These are phyloP conservation scores for Zoanthus sociatus DNA, from an alignment of 92 coral and sea anemone species.

Conservation along the genomic window DNA sequence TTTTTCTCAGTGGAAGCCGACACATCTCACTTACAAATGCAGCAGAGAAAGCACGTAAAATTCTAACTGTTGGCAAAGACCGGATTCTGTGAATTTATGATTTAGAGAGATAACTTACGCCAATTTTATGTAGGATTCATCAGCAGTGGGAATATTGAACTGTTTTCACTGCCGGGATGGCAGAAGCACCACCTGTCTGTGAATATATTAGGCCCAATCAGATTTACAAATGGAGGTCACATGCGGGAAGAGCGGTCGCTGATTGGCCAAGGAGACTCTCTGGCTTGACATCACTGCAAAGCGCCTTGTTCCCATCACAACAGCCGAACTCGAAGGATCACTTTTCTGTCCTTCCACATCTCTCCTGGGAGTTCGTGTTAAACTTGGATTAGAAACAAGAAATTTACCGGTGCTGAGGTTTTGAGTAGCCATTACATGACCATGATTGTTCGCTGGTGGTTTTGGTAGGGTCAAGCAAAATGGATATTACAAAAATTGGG, in stretches of 20 bases:
- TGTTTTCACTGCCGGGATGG: slow-evolving; percentile 42
- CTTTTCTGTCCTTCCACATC: slow-evolving; percentile 36
- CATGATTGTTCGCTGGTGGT: slow-evolving; percentile 43
- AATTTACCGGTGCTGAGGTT: slow-evolving; percentile 42
- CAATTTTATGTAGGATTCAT: slow-evolving; percentile 7
- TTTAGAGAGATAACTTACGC: slow-evolving; percentile 1
- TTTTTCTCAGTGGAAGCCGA: background rate
- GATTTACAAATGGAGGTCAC: slow-evolving; percentile 41
- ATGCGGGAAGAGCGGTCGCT: slow-evolving; percentile 7
- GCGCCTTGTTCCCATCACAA: slow-evolving; percentile 76
- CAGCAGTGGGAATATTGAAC: slow-evolving; percentile 34
- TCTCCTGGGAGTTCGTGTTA: slow-evolving; percentile 8
- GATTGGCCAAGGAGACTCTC: slow-evolving; percentile 53
- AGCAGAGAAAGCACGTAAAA: background rate
- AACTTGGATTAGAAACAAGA: slow-evolving; percentile 31
- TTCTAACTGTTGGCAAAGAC: background rate
- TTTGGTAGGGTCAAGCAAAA: slow-evolving; percentile 33
- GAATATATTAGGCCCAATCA: slow-evolving; percentile 53
- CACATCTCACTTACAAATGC: slow-evolving; percentile 4
- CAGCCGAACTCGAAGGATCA: slow-evolving; percentile 65
- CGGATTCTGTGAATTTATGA: slow-evolving; percentile 11
- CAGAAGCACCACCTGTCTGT: slow-evolving; percentile 44
- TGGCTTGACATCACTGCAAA: slow-evolving; percentile 69
- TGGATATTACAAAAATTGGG: slow-evolving; percentile 4
- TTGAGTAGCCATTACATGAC: slow-evolving; percentile 12